Evolutionary conservation across 2,797 vertebrate species (phyloP), one percentile per base, ranked within the genome.

Genomic region (Gymnoscopelus braueri): DNA sequence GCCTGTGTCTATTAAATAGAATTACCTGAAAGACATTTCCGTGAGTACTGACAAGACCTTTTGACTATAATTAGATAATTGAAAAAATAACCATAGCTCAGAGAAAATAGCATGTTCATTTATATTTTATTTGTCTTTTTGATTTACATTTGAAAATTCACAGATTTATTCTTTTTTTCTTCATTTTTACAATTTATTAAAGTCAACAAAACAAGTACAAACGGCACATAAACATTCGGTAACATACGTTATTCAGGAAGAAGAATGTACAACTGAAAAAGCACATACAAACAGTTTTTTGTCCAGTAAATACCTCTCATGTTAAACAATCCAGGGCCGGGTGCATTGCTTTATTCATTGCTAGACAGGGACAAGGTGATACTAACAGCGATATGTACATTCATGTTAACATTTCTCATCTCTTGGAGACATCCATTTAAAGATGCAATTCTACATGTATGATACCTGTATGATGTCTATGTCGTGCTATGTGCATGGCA

Each of bases 201-300:
- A 92, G 80, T 92, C 83, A 92, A 91, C 80, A 89, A 87, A 91
- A 86, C 79, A 82, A 87, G 81, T 91, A 92, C 91, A 93, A 91
- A 91, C 90, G 83, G 77, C 86, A 91, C 88, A 86, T 75, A 84
- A 87, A 91, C 90, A 91, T 89, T 90, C 84, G 81, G 71, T 83
- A 87, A 89, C 67, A 55, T 89, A 88, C 71, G 85, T 80, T 71
- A 78, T 85, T 76, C 53, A 78, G 78, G 69, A 76, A 87, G 71
- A 91, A 89, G 71, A 91, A 89, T 78, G 80, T 79, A 82, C 71
- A 86, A 83, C 64, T 65, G 51, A 84, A 88, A 88, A 81, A 82
- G 73, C 85, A 86, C 84, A 85, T 71, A 84, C 69, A 72, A 71
- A 87, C 69, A 59, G 63, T 83, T 84, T 83, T 19, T 56, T 44